Conservation (phyloP, 2,888 invertebrate genomes). For the Rotaria magnacalcarata region DNA sequence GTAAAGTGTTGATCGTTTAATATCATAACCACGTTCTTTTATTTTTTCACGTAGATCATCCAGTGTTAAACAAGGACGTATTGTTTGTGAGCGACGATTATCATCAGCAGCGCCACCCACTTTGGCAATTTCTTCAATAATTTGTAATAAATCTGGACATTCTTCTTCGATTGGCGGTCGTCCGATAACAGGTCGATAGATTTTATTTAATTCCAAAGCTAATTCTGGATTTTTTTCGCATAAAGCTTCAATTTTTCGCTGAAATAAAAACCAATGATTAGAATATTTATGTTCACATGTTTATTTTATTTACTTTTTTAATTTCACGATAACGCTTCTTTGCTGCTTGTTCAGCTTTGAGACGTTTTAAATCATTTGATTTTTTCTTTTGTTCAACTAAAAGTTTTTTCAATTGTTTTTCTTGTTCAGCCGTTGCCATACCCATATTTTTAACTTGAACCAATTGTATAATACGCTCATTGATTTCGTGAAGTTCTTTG, state of each 20-base stretch:
- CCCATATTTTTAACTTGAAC: constrained; percentile 35
- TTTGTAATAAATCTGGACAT: constrained; percentile 34
- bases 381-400: constrained; percentile 24
- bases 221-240: constrained; percentile 29
- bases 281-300: too few relatives aligned
- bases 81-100: constrained; percentile 20
- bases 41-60: constrained; percentile 33
- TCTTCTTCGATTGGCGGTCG: constrained; percentile 31
- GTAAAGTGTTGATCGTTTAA: constrained; percentile 31
- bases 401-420: constrained; percentile 25
- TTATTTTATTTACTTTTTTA: neutral
- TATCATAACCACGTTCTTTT: constrained; percentile 32
- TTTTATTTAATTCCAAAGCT: constrained; percentile 15
- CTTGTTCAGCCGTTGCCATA: constrained; percentile 2
- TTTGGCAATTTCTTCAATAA: constrained; percentile 33
- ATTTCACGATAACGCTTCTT: constrained; percentile 4
- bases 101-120: constrained; percentile 32
- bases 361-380: constrained; percentile 1
- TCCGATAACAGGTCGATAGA: constrained; percentile 7
- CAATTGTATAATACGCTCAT: constrained; percentile 13
- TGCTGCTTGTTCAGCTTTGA: constrained; percentile 19
- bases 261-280: neutral
- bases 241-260: neutral
- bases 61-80: constrained; percentile 32
- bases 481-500: neutral